Percentiles rank a stretch among this genome's conserved stretches.
Evolutionary conservation across 2,113 vertebrate genomes (phyloP).

Genomic region (Thinocorus orbignyianus): DNA sequence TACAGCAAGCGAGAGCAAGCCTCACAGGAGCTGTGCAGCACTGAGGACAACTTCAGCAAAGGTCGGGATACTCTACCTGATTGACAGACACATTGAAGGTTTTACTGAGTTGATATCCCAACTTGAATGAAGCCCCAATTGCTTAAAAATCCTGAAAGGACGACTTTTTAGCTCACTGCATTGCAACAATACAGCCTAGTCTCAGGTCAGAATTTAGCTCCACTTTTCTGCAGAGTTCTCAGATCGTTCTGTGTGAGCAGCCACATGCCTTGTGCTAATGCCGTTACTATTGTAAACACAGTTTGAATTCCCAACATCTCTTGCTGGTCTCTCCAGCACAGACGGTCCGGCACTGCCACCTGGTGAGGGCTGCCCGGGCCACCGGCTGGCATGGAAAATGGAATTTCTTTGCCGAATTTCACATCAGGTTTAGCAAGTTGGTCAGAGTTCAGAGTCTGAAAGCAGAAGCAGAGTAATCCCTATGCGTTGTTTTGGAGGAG

Average conservation of each 20-base stretch:
- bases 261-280: not conserved
- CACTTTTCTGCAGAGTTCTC: not conserved
- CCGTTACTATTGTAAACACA: not conserved
- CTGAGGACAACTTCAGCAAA: not conserved
- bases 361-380: not conserved
- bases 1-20: not conserved
- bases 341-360: conserved; percentile 22
- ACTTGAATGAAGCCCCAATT: not conserved
- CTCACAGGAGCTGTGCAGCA: not conserved
- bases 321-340: not conserved
- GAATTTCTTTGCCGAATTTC: not conserved
- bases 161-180: not conserved
- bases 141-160: not conserved
- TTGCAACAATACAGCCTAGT: not conserved
- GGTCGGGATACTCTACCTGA: not conserved
- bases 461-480: not conserved
- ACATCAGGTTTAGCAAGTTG: not conserved
- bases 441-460: not conserved
- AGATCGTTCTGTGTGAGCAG: not conserved
- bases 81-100: not conserved
- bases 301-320: not conserved
- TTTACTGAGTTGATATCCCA: not conserved
- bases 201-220: not conserved
- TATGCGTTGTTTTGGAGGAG: rapidly evolving
- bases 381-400: rapidly evolving